Evolutionary conservation across 2,888 invertebrate genomes (phyloP).

Genomic region (Adelphocoris suturalis): DNA sequence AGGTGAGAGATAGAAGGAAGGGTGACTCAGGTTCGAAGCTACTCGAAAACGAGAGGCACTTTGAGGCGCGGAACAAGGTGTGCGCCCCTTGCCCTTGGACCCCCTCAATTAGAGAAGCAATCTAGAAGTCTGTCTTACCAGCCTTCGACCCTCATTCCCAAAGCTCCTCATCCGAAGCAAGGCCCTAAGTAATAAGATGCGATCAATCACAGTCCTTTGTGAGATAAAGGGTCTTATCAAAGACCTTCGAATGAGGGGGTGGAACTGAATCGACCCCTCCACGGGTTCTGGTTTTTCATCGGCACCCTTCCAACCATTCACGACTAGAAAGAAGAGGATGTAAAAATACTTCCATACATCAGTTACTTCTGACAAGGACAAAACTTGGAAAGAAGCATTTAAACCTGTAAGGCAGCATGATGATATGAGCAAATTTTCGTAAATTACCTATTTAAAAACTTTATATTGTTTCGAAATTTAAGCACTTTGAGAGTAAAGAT

Average conservation of each 20-base stretch:
- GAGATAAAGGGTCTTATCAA: constrained; percentile 70
- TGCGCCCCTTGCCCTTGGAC: constrained; percentile 42
- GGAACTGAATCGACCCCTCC: constrained; percentile 2
- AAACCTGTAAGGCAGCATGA: no score
- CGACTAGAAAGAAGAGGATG: neutral
- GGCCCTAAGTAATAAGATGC: constrained; percentile 70
- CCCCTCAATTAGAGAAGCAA: constrained; percentile 68
- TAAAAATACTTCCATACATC: constrained; percentile 7
- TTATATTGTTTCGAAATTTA: no score
- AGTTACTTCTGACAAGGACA: neutral
- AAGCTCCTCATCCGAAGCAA: constrained; percentile 37
- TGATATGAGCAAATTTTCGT: no score
- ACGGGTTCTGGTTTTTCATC: constrained; percentile 33
- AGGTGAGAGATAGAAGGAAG: neutral
- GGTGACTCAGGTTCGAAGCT: constrained; percentile 33
- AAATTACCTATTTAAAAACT: no score
- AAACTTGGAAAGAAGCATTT: no score
- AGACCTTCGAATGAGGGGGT: constrained; percentile 52
- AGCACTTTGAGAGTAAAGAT: no score
- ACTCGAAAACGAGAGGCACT: constrained; percentile 42
- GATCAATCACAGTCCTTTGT: constrained; percentile 67
- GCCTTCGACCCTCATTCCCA: constrained; percentile 2
- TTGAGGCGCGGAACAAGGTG: constrained; percentile 64
- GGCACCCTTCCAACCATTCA: constrained; percentile 22
- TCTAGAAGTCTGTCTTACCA: constrained; percentile 56